Base-by-base conservation (phyloP, 1,140 invertebrate species). In the Hormaphis cornu region DNA sequence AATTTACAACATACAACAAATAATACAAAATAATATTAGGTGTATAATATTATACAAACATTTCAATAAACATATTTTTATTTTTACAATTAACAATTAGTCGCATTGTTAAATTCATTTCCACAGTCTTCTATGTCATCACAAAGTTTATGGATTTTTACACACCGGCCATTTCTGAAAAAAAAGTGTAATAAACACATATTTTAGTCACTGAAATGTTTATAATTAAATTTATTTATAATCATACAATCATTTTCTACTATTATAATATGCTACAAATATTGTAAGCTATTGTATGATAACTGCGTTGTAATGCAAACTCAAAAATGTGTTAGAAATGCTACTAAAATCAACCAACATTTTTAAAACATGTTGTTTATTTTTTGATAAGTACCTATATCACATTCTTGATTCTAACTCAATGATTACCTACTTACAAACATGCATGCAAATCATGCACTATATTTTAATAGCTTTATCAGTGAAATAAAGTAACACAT, bases 1-100 rank as follows among this genome's bases (percentile, higher is more conserved):
- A 66, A 66, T 66, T 66, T 66, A 66, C 58, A 63, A 46, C 40
- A 63, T 63, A 63, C 26, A 63, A 63, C 58, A 63, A 63, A 63
- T 40, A 40, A 40, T 63, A 46, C 42, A 46, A 30, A 30, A 63
- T 63, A 46, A 40, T 40, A 40, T n/a, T 16, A 46, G 18, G 4
- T 46, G 42, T 24, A 48, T 48, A 61, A 16, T 16, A 37, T 24
- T 44, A 9, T 61, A 61, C 24, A 66, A 50, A 35, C 20, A 16
- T 66, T 22, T 35, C 3, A 33, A 63, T 44, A 14, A 35, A 63
- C 18, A 46, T 48, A 50, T 20, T 66, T 24, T 50, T 33, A 16
- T 30, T 10, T 33, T 33, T 30, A 50, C 61, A 50, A 50, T 6
- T 66, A 46, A 48, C 61, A 66, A 22, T 35, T 48, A 28, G 61